phyloP scores from a whole-genome alignment of 2,888 invertebrate species.

The Sericinus montela region DNA sequence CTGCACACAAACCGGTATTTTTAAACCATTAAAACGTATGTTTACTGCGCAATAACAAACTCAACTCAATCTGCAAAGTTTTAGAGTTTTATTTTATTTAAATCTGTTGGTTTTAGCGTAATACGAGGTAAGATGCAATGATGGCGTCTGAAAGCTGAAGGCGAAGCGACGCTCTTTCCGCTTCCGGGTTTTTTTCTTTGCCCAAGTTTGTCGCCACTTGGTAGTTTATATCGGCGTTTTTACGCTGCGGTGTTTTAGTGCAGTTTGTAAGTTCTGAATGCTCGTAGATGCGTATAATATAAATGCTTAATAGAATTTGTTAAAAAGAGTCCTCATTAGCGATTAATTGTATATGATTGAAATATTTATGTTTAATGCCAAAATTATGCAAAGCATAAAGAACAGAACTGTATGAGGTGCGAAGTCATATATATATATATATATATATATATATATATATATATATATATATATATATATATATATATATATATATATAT shows the following conservation, averaged over 20 bases:
- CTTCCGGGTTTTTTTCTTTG: conserved; percentile 48
- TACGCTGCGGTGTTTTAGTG: conserved; percentile 39
- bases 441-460: too few relatives aligned
- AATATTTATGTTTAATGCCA: too few relatives aligned
- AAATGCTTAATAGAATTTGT: conserved; percentile 24
- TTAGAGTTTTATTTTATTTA: conserved; percentile 13
- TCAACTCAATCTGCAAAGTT: conserved; percentile 8
- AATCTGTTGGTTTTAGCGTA: not conserved
- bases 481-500: too few relatives aligned
- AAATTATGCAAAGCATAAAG: too few relatives aligned
- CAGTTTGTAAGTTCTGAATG: conserved; percentile 33
- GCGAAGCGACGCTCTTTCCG: conserved; percentile 47
- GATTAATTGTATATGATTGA: too few relatives aligned
- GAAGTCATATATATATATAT: too few relatives aligned
- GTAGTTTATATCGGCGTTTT: conserved; percentile 20
- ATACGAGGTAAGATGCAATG: conserved; percentile 45
- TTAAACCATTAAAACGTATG: conserved; percentile 2
- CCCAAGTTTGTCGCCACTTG: conserved; percentile 39
- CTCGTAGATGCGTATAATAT: conserved; percentile 20
- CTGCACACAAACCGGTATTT: not conserved
- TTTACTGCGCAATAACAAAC: not conserved
- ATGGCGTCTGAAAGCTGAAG: conserved; percentile 62
- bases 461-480: too few relatives aligned
- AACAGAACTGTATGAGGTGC: too few relatives aligned
- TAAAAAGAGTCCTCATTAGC: too few relatives aligned